phyloP scores from a whole-genome alignment of 2,113 vertebrate genomes.

The Sterrhoptilus dennistouni region DNA sequence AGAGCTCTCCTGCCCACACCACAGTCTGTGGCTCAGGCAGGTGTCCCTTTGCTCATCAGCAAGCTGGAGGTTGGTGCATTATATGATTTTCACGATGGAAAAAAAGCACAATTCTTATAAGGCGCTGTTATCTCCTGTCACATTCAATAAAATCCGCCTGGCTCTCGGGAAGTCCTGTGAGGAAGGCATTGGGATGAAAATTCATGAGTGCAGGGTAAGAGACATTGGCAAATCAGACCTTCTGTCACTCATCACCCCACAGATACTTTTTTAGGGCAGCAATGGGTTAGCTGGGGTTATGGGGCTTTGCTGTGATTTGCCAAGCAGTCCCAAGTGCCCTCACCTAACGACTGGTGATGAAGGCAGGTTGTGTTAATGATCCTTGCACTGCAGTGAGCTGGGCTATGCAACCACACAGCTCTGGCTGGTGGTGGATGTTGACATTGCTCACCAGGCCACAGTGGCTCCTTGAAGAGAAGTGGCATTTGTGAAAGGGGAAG shows the following conservation, averaged over 20 bases:
- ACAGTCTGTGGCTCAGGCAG: neutral
- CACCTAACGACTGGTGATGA: rapidly evolving
- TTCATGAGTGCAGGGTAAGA: neutral
- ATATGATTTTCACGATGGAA: neutral
- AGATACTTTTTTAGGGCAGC: neutral
- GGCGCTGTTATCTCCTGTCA: constrained; percentile 9
- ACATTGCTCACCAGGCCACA: neutral
- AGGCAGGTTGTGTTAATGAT: neutral
- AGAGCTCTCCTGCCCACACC: neutral
- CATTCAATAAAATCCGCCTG: neutral
- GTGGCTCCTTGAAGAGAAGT: neutral
- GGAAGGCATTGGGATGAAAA: neutral
- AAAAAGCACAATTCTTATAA: constrained; percentile 13
- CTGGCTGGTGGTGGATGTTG: neutral
- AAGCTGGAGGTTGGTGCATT: neutral
- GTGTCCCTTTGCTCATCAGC: neutral
- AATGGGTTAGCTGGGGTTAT: neutral
- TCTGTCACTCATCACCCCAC: neutral
- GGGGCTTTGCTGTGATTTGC: neutral
- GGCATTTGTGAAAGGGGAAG: neutral
- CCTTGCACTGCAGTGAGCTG: neutral
- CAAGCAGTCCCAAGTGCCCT: neutral
- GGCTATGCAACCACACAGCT: neutral
- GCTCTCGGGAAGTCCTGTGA: neutral
- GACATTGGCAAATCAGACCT: neutral